A percentile compares a stretch with the other conserved stretches of the same genome.
phyloP scores from a whole-genome alignment of 1,140 invertebrate genomes.

The Drosophila arawakana region DNA sequence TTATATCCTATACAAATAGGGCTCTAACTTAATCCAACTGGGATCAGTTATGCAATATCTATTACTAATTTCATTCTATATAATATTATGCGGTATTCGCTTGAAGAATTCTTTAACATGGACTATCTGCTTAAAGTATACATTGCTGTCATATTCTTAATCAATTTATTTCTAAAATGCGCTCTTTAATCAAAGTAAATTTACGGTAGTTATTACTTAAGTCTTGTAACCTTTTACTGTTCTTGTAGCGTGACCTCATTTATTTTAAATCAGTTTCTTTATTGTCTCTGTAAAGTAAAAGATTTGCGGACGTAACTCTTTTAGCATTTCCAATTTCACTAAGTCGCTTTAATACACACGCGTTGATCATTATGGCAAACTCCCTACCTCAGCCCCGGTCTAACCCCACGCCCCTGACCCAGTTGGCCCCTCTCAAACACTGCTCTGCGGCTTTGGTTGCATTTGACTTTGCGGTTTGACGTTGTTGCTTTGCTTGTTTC shows the following conservation, averaged over 20 bases:
- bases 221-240: too few species aligned
- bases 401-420: background rate
- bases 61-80: conserved; percentile 24
- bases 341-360: conserved; percentile 52
- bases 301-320: background rate
- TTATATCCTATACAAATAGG: background rate
- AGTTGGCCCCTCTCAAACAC: conserved; percentile 50
- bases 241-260: background rate
- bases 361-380: conserved; percentile 22
- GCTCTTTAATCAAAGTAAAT: too few species aligned
- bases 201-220: too few species aligned
- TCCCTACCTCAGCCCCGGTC: background rate
- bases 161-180: too few species aligned
- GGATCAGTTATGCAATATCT: conserved; percentile 24
- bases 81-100: background rate
- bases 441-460: conserved; percentile 76
- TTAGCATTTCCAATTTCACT: conserved; percentile 35
- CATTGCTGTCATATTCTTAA: too few species aligned
- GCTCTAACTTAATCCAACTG: conserved; percentile 21
- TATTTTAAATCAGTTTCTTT: conserved; percentile 13
- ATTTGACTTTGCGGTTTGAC: conserved; percentile 82
- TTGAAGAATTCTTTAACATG: background rate
- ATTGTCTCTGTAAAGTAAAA: background rate
- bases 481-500: conserved; percentile 64
- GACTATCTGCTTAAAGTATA: too few species aligned